Evolutionary conservation across 2,113 vertebrate species (phyloP).

Genomic region (Bucco capensis): DNA sequence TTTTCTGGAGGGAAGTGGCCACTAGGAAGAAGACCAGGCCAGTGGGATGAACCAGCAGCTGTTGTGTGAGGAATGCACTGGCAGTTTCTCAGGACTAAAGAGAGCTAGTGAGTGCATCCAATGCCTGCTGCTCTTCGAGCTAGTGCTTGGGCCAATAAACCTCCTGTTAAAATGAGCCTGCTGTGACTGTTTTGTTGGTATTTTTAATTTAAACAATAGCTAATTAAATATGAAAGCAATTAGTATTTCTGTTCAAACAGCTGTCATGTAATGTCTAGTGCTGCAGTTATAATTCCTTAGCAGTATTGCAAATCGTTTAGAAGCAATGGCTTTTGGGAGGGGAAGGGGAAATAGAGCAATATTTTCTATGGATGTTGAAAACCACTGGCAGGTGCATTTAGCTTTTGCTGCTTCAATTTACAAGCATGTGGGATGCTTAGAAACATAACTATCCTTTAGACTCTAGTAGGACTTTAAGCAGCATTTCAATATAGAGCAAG

Average conservation of each 20-base stretch:
- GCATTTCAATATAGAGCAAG: not conserved
- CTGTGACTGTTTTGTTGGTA: slow-evolving; percentile 62
- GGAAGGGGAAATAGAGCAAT: not conserved
- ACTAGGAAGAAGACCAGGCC: not conserved
- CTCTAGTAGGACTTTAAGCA: not conserved
- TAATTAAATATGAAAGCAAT: slow-evolving; percentile 73
- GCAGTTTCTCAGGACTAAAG: slow-evolving; percentile 36
- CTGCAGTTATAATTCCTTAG: slow-evolving; percentile 43
- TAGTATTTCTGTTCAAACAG: slow-evolving; percentile 67
- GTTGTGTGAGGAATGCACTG: not conserved
- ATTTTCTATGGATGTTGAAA: not conserved
- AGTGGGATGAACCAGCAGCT: slow-evolving; percentile 23
- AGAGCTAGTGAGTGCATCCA: not conserved
- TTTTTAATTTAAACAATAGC: slow-evolving; percentile 70
- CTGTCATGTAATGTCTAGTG: slow-evolving; percentile 59
- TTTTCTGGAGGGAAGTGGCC: not conserved
- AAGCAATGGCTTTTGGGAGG: slow-evolving; percentile 10
- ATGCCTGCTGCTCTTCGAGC: slow-evolving; percentile 27
- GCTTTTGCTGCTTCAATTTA: not conserved
- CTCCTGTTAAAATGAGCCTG: slow-evolving; percentile 54
- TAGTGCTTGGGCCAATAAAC: slow-evolving; percentile 43
- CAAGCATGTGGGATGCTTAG: not conserved
- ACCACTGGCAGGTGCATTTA: not conserved
- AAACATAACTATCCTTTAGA: not conserved
- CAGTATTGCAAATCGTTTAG: slow-evolving; percentile 30